Percentiles rank a stretch among this genome's conserved stretches.
Evolutionary conservation across 2,113 vertebrate species (phyloP).

Genomic region (Dasyprocta punctata): DNA sequence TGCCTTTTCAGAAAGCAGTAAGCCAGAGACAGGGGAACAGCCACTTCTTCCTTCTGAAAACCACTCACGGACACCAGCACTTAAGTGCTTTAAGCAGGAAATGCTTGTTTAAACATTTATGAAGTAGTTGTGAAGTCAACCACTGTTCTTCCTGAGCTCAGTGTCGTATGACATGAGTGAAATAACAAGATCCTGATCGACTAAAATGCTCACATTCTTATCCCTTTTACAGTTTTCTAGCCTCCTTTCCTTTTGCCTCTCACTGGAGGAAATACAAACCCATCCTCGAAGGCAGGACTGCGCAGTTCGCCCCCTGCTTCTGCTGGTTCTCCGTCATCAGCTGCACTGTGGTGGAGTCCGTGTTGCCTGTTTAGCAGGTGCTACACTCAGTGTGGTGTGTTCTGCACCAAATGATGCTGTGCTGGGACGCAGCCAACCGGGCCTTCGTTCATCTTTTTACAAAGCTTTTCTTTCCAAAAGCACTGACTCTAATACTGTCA

Average conservation of each 20-base stretch:
- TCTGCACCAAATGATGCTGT: background rate
- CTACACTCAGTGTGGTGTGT: background rate
- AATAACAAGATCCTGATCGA: background rate
- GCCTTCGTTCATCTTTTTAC: background rate
- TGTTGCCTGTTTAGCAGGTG: background rate
- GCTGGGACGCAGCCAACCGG: background rate
- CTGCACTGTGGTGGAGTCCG: background rate
- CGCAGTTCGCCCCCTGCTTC: fast-evolving
- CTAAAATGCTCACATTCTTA: background rate
- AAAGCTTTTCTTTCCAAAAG: background rate
- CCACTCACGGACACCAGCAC: background rate
- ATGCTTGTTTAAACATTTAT: background rate
- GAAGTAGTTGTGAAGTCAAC: background rate
- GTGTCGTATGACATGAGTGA: background rate
- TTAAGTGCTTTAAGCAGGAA: background rate
- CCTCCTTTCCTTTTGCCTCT: background rate
- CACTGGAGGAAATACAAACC: background rate
- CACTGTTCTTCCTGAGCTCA: background rate
- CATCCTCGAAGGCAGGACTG: background rate
- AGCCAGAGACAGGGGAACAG: background rate
- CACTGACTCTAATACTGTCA: no score
- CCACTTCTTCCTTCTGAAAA: background rate
- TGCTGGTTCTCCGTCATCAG: background rate
- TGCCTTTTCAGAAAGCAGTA: slow-evolving; percentile 48
- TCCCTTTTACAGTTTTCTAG: background rate